phyloP scores from a whole-genome alignment of 2,113 vertebrate genomes.

The Osmerus mordax region DNA sequence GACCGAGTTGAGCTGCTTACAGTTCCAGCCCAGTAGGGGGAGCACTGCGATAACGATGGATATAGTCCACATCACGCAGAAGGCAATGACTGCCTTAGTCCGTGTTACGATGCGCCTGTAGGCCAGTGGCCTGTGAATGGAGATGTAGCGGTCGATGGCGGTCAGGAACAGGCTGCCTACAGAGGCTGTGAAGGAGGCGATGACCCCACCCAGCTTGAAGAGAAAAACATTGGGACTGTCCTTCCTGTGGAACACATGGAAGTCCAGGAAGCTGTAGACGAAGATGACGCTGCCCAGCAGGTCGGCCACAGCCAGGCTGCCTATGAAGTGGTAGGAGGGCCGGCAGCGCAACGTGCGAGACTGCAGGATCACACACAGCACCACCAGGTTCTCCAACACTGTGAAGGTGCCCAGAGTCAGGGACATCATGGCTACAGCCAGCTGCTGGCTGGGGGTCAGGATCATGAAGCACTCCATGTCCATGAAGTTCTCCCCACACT shows the following conservation, averaged over 20 bases:
- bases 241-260: conserved; percentile 96
- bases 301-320: conserved; percentile 94
- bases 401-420: conserved; percentile 97
- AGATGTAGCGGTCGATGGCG: conserved; percentile 97
- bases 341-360: conserved; percentile 92
- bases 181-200: conserved; percentile 93
- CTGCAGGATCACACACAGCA: conserved; percentile 92
- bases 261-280: conserved; percentile 98
- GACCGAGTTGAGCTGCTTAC: conserved; percentile 89
- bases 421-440: conserved; percentile 90
- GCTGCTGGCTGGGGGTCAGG: conserved; percentile 93
- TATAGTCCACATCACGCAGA: conserved; percentile 98
- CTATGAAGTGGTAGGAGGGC: conserved; percentile 97
- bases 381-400: conserved; percentile 93
- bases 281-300: conserved; percentile 97
- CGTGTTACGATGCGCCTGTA: conserved; percentile 97
- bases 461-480: conserved; percentile 99
- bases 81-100: conserved; percentile 95
- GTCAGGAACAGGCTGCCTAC: conserved; percentile 98
- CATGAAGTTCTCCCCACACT: conserved; percentile 99
- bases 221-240: conserved; percentile 95
- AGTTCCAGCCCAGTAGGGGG: conserved; percentile 98
- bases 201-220: conserved; percentile 97
- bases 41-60: conserved; percentile 93
- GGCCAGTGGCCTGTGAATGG: conserved; percentile 92